A percentile compares a stretch with the other conserved stretches of the same genome.
Conservation (phyloP, 2,888 invertebrate species). For the Abrostola triplasia region DNA sequence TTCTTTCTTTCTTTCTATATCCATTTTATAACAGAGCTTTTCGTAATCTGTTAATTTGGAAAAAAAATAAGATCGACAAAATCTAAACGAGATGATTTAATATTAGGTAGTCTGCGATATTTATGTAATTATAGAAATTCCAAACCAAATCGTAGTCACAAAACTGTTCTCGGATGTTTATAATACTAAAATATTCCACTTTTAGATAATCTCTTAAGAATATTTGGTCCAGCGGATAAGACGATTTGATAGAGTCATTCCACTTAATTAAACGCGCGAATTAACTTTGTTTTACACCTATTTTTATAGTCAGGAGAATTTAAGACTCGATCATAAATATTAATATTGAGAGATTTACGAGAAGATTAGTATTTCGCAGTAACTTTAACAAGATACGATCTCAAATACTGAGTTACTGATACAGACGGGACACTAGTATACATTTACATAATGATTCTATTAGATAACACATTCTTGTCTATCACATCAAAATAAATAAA, state of each 20-base stretch:
- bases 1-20: too few species aligned
- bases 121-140: constrained; percentile 1
- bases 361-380: constrained; percentile 28
- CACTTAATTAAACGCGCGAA: constrained; percentile 4
- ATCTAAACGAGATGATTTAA: too few species aligned
- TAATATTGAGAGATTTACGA: constrained; percentile 31
- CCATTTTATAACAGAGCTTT: too few species aligned
- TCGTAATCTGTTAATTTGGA: too few species aligned
- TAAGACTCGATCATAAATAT: constrained; percentile 21
- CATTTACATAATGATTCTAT: constrained; percentile 46
- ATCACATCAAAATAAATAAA: constrained; percentile 25
- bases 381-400: constrained; percentile 27
- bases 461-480: constrained; percentile 39
- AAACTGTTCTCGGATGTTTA: constrained; percentile 11
- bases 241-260: constrained; percentile 13
- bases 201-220: constrained; percentile 25
- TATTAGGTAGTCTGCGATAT: too few species aligned
- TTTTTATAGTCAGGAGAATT: constrained; percentile 17
- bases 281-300: constrained; percentile 9
- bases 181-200: constrained; percentile 7
- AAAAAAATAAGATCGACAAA: too few species aligned
- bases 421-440: constrained; percentile 10
- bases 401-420: constrained; percentile 24
- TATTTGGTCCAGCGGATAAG: constrained; percentile 5
- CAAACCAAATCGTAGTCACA: constrained; percentile 10